Evolutionary conservation across 2,888 invertebrate genomes (phyloP).

Genomic region (Thecophora atra): DNA sequence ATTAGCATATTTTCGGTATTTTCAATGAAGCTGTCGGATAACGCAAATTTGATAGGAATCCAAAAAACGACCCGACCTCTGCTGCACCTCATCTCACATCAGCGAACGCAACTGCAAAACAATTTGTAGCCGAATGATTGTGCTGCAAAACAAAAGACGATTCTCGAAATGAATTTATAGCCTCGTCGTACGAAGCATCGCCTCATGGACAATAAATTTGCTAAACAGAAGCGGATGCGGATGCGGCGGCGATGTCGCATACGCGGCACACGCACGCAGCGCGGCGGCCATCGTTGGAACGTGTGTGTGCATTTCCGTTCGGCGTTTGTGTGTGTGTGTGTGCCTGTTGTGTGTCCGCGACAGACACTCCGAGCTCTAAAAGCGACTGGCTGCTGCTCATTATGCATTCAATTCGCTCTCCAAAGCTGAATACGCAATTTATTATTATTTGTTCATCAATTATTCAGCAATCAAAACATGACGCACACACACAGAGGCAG

Average conservation of each 20-base stretch:
- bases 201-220: not conserved
- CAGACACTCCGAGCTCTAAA: not conserved
- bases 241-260: not conserved
- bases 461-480: slow-evolving; percentile 37
- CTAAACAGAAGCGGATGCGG: not conserved
- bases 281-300: not conserved
- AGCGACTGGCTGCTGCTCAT: slow-evolving; percentile 27
- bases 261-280: not conserved
- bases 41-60: slow-evolving; percentile 15
- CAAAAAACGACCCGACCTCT: not conserved
- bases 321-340: not conserved
- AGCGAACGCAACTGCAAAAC: slow-evolving; percentile 4
- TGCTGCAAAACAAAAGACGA: not conserved
- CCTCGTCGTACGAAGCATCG: too few species aligned
- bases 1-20: not conserved
- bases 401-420: slow-evolving; percentile 39
- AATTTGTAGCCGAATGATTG: slow-evolving; percentile 20
- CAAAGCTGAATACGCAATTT: slow-evolving; percentile 38
- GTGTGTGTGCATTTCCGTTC: not conserved
- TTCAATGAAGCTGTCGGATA: slow-evolving; percentile 20
- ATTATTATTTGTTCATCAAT: slow-evolving; percentile 40
- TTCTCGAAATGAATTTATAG: not conserved
- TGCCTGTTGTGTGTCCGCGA: not conserved
- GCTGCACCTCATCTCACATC: not conserved
- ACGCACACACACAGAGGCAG: not conserved